Base-by-base conservation (phyloP, 2,797 vertebrate genomes). In the Alexandromys oeconomus region DNA sequence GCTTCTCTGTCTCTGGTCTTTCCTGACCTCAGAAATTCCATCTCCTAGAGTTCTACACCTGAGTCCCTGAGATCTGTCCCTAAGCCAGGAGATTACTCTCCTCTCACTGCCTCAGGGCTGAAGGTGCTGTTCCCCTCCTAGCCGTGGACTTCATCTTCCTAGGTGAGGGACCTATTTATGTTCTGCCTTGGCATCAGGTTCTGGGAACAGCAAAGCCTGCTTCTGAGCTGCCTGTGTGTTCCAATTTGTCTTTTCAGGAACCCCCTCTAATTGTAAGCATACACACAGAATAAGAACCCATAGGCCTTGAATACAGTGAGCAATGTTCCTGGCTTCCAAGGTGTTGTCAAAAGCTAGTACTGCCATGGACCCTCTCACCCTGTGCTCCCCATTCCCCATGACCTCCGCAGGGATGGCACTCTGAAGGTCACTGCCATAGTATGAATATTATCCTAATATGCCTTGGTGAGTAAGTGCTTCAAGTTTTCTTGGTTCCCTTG, bases 401-500 rank as follows among this genome's bases (percentile, higher is more conserved):
- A 21, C 84, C 91, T 94, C 43, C 71, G 74, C 69, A 74, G 8
- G 40, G 25, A 12, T 48, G 25, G 21, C 82, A 61, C 46, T 59
- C 17, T 87, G 73, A 73, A 82, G 51, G n/a, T n/a, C 57, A 25
- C 65, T 31, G 59, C 69, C 74, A 14, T 67, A 46, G 43, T 31
- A 5, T 91, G 89, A 92, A 78, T 69, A 86, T 34, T 61, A 73
- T 91, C 86, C 34, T 92, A 61, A 73, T 97, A 67, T 29, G 2
- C 87, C 93, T 96, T 95, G 87, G 27, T 97, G 82, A 97, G 82
- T 91, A 92, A 96, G 79, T 76, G 0, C 92, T 96, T 96, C 90
- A 97, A 95, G 43, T 95, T 96, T 96, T 93, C 89, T 91, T 96
- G 93, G 93, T 98, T 98, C 97, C 97, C 96, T 97, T 93, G 98